phyloP scores from a whole-genome alignment of 2,797 vertebrate genomes.

The Chiloscyllium punctatum region DNA sequence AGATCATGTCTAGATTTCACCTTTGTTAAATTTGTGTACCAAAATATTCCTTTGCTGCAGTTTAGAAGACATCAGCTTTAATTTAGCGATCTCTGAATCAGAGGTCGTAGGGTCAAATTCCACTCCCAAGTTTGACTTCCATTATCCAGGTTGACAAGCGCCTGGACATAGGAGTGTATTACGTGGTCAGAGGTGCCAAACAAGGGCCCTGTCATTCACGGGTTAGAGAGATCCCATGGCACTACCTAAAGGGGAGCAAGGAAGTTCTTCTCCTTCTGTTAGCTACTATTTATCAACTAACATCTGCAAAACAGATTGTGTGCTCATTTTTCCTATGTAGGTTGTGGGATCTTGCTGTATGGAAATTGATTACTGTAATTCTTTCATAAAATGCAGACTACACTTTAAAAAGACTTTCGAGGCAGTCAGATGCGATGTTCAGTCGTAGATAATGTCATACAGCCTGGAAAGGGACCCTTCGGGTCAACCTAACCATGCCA shows the following conservation, averaged over 20 bases:
- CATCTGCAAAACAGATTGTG: not conserved
- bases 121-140: no score
- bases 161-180: no score
- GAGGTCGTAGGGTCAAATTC: no score
- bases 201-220: not conserved
- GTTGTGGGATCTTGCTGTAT: not conserved
- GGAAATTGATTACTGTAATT: not conserved
- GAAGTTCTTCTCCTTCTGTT: not conserved
- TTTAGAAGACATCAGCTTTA: not conserved
- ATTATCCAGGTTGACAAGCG: not conserved
- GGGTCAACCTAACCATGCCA: no score
- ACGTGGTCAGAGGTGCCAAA: not conserved
- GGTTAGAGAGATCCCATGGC: not conserved
- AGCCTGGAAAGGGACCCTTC: no score
- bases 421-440: not conserved
- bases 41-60: not conserved
- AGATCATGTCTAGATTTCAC: not conserved
- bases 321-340: not conserved
- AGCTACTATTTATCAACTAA: not conserved
- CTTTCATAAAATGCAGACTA: not conserved
- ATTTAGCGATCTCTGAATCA: not conserved
- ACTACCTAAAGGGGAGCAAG: not conserved
- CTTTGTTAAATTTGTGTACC: not conserved
- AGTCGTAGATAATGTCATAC: not conserved
- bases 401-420: not conserved